phyloP scores from a whole-genome alignment of 2,113 vertebrate species.

The Nipponia nippon region DNA sequence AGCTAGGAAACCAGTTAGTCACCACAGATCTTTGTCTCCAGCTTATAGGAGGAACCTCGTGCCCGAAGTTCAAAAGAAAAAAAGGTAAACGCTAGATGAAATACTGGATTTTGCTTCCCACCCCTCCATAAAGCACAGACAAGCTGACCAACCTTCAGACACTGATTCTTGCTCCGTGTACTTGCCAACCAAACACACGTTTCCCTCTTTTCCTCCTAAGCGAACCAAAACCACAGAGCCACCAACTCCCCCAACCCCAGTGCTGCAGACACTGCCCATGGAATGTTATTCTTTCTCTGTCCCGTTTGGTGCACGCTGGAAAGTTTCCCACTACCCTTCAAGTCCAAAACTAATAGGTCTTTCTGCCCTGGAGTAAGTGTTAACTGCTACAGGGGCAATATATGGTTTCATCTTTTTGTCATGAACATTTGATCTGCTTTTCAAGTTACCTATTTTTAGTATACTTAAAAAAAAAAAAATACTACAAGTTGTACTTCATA shows the following conservation, averaged over 20 bases:
- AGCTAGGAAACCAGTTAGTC: background rate
- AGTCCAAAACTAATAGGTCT: background rate
- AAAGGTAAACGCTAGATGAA: background rate
- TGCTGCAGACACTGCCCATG: background rate
- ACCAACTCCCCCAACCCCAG: background rate
- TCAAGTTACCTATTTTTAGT: background rate
- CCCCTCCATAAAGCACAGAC: background rate
- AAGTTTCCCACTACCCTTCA: background rate
- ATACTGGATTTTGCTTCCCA: background rate
- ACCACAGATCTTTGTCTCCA: background rate
- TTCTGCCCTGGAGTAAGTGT: background rate
- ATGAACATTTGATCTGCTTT: background rate
- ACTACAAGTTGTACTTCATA: background rate
- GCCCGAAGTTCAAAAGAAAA: background rate
- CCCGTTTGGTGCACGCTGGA: background rate
- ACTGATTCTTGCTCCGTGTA: background rate
- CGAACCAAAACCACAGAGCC: background rate
- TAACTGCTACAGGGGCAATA: background rate
- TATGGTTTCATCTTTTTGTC: background rate
- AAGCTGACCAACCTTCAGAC: background rate
- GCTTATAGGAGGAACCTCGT: background rate
- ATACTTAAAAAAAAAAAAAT: background rate
- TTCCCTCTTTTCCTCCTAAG: background rate
- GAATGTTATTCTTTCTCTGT: background rate
- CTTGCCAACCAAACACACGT: background rate